phyloP scores from a whole-genome alignment of 37 sponge, comb jelly and placozoan genomes.

The Beroe forskalii region DNA sequence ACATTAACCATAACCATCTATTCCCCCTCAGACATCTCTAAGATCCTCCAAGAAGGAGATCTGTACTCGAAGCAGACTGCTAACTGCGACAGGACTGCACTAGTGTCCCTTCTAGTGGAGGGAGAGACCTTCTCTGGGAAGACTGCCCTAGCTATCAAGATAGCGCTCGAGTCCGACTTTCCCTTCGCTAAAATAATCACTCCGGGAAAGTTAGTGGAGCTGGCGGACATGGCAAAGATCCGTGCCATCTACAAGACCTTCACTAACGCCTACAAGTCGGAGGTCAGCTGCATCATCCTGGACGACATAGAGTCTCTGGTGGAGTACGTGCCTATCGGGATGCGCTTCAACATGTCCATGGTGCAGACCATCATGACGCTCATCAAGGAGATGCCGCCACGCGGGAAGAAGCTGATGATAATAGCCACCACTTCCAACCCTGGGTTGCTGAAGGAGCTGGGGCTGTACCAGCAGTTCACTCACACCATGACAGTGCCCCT shows the following conservation, averaged over 20 bases:
- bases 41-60: slow-evolving; percentile 74
- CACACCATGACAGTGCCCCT: slow-evolving; percentile 39
- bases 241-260: slow-evolving; percentile 92
- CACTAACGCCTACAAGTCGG: slow-evolving; percentile 97
- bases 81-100: slow-evolving; percentile 71
- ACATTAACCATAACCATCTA: too few species aligned
- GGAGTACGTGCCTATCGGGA: slow-evolving; percentile 67
- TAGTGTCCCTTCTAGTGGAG: slow-evolving; percentile 82
- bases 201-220: slow-evolving; percentile 90
- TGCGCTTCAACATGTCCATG: slow-evolving; percentile 61
- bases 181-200: slow-evolving; percentile 85
- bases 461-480: slow-evolving; percentile 39
- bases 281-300: slow-evolving; percentile 90
- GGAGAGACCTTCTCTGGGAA: slow-evolving; percentile 80
- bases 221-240: slow-evolving; percentile 80
- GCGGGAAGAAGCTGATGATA: slow-evolving; percentile 55
- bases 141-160: slow-evolving; percentile 91
- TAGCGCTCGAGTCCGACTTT: slow-evolving; percentile 78
- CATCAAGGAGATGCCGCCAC: slow-evolving; percentile 53
- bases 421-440: slow-evolving; percentile 57
- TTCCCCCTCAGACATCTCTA: slow-evolving; percentile 55
- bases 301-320: slow-evolving; percentile 92
- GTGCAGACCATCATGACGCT: slow-evolving; percentile 59
- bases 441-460: slow-evolving; percentile 10
- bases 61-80: slow-evolving; percentile 71